A percentile compares a stretch with the other conserved stretches of the same genome.
phyloP scores from a whole-genome alignment of 2,888 invertebrate species.

The Drosophila picticornis region DNA sequence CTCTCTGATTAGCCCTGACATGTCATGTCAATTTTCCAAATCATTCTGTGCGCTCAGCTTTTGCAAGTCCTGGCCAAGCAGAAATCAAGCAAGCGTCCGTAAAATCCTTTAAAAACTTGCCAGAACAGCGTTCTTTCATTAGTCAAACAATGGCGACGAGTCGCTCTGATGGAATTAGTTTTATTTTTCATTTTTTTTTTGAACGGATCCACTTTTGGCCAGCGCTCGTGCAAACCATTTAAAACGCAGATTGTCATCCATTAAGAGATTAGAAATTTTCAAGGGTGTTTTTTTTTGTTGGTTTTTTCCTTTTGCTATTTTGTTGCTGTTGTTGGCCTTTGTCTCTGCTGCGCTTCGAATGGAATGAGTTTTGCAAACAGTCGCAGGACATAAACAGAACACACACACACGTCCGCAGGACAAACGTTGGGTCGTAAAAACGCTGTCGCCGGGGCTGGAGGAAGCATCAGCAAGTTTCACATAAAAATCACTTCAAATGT shows the following conservation, averaged over 20 bases:
- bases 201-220: slow-evolving; percentile 51
- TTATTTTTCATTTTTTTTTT: slow-evolving; percentile 72
- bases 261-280: slow-evolving; percentile 82
- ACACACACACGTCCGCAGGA: slow-evolving; percentile 36
- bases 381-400: slow-evolving; percentile 51
- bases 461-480: slow-evolving; percentile 81
- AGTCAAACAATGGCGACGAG: slow-evolving; percentile 71
- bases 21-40: slow-evolving; percentile 77
- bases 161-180: slow-evolving; percentile 78
- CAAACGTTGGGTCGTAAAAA: slow-evolving; percentile 69
- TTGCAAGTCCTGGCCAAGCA: slow-evolving; percentile 11
- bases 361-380: slow-evolving; percentile 78
- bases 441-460: slow-evolving; percentile 47
- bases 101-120: slow-evolving; percentile 79
- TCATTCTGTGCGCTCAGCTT: slow-evolving; percentile 61
- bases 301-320: slow-evolving; percentile 15
- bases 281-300: slow-evolving; percentile 69
- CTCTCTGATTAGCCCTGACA: slow-evolving; percentile 75
- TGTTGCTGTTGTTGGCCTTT: slow-evolving; percentile 53
- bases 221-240: slow-evolving; percentile 75
- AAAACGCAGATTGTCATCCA: slow-evolving; percentile 82
- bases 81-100: slow-evolving; percentile 67
- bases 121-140: slow-evolving; percentile 80
- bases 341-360: slow-evolving; percentile 64
- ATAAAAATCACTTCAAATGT: slow-evolving; percentile 82